phyloP scores from a whole-genome alignment of 2,113 vertebrate species.

The Myotis davidii region DNA sequence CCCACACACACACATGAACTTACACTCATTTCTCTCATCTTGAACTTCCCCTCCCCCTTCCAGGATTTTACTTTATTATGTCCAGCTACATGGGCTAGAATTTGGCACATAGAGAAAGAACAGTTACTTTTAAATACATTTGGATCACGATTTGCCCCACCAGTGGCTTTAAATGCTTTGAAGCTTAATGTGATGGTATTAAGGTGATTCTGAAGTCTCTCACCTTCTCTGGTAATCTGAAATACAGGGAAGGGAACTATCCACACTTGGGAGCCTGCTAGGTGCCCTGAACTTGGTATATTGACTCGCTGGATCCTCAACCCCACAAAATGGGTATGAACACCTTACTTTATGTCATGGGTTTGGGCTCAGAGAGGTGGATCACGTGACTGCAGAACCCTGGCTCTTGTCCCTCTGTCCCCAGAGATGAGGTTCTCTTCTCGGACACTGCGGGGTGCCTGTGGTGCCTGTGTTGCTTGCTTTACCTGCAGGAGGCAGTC shows the following conservation, averaged over 20 bases:
- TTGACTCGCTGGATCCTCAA: neutral
- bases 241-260: neutral
- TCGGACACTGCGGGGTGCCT: no score
- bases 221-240: neutral
- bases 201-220: neutral
- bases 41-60: neutral
- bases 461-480: no score
- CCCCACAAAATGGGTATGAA: accelerated
- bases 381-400: accelerated
- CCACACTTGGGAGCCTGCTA: no score
- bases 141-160: neutral
- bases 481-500: neutral
- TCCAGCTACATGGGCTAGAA: neutral
- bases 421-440: neutral
- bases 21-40: neutral
- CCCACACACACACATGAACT: neutral
- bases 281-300: neutral
- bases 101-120: neutral
- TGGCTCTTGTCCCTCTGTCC: accelerated
- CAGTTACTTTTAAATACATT: neutral
- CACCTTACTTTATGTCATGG: accelerated
- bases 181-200: neutral
- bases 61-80: neutral
- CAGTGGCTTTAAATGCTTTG: neutral
- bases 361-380: neutral